Evolutionary conservation across 2,113 vertebrate genomes (phyloP).

Genomic region (Melospiza georgiana): DNA sequence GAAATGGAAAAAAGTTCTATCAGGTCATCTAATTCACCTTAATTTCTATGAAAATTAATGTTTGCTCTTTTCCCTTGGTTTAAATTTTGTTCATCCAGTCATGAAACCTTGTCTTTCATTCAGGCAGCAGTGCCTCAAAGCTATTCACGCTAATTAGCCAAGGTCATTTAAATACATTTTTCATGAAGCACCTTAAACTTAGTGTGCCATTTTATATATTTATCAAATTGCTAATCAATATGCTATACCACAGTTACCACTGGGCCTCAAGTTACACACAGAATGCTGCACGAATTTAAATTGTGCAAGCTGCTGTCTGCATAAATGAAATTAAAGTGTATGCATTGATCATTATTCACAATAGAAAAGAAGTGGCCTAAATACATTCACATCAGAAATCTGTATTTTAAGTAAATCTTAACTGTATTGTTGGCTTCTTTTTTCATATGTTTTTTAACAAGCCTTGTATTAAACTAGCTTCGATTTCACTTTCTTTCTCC

Average conservation of each 20-base stretch:
- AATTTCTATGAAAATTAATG: slow-evolving; percentile 48
- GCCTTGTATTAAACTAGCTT: slow-evolving; percentile 73
- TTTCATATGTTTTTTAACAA: slow-evolving; percentile 64
- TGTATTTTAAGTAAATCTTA: slow-evolving; percentile 69
- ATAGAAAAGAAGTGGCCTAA: slow-evolving; percentile 42
- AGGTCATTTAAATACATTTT: slow-evolving; percentile 83
- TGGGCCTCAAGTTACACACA: slow-evolving; percentile 61
- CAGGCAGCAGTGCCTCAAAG: slow-evolving; percentile 57
- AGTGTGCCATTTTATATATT: slow-evolving; percentile 76
- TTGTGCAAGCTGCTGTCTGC: slow-evolving; percentile 61
- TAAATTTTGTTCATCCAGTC: slow-evolving; percentile 49
- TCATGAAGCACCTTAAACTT: slow-evolving; percentile 75
- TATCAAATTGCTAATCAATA: slow-evolving; percentile 84
- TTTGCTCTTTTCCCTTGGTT: slow-evolving; percentile 50
- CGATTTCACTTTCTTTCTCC: slow-evolving; percentile 78
- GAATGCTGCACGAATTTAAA: slow-evolving; percentile 75
- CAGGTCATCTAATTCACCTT: slow-evolving; percentile 19
- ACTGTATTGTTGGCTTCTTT: slow-evolving; percentile 13
- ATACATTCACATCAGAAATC: slow-evolving; percentile 21
- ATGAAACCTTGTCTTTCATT: slow-evolving; percentile 53
- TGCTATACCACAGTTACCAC: slow-evolving; percentile 71
- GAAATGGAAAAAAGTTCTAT: slow-evolving; percentile 7
- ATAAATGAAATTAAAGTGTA: slow-evolving; percentile 66
- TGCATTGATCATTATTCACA: slow-evolving; percentile 55
- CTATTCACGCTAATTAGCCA: slow-evolving; percentile 73